A percentile compares a stretch with the other conserved stretches of the same genome.
These are phyloP conservation scores for Himalopsyche tibetana DNA, from an alignment of 2,888 invertebrate genomes.

Conservation along the genomic window DNA sequence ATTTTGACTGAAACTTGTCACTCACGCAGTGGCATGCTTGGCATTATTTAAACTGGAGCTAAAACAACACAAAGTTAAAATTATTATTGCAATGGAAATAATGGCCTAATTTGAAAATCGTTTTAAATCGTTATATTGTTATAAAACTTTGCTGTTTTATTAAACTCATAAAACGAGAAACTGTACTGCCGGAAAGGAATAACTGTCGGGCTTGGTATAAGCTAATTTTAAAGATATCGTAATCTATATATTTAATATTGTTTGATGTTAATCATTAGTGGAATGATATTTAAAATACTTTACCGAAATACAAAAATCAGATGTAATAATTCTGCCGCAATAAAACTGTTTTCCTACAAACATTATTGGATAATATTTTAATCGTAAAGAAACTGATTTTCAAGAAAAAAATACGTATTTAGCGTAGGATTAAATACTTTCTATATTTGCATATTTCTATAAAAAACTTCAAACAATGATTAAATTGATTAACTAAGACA, in stretches of 20 bases:
- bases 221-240: background rate
- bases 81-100: slow-evolving; percentile 30
- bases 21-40: slow-evolving; percentile 20
- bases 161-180: background rate
- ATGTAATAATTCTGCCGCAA: background rate
- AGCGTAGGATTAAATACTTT: too few species aligned
- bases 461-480: too few species aligned
- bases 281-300: background rate
- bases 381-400: too few species aligned
- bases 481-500: too few species aligned
- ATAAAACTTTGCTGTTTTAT: slow-evolving; percentile 8
- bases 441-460: too few species aligned
- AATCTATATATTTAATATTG: too few species aligned
- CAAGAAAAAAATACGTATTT: too few species aligned
- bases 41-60: slow-evolving; percentile 25
- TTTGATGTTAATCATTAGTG: background rate
- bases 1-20: slow-evolving; percentile 27
- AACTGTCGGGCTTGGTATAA: background rate
- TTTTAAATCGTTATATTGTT: slow-evolving; percentile 13
- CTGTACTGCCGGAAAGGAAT: background rate
- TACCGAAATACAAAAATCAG: background rate
- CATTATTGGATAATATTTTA: too few species aligned
- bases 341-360: too few species aligned
- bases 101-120: slow-evolving; percentile 29
- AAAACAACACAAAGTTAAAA: slow-evolving; percentile 25